Evolutionary conservation across 2,888 invertebrate genomes (phyloP).

Genomic region (Andrena fulva): DNA sequence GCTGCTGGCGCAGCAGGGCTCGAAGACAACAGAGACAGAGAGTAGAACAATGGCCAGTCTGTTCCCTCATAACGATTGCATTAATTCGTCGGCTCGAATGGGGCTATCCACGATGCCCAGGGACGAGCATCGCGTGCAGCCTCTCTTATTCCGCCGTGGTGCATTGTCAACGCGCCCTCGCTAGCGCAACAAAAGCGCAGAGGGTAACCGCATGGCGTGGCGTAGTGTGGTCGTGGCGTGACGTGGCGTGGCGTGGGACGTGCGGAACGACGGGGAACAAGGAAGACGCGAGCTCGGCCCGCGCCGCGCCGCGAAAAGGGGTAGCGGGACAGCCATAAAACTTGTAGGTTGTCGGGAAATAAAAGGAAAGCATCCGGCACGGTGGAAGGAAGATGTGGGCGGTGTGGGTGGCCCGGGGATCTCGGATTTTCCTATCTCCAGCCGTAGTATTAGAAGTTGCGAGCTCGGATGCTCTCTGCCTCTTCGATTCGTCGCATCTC

Average conservation of each 20-base stretch:
- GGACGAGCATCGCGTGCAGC: conserved; percentile 21
- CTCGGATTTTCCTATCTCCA: conserved; percentile 1
- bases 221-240: neutral
- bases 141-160: conserved; percentile 11
- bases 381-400: conserved; percentile 7
- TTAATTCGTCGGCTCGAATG: conserved; percentile 34
- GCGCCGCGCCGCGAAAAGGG: conserved; percentile 29
- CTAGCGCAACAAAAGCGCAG: conserved; percentile 37
- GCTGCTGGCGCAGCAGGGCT: neutral
- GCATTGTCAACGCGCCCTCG: conserved; percentile 38
- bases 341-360: conserved; percentile 45
- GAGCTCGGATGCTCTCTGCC: neutral
- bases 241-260: neutral
- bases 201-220: conserved; percentile 4
- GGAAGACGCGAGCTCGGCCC: neutral
- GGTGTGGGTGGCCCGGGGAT: neutral
- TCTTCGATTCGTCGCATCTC: neutral
- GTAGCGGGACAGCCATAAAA: conserved; percentile 50
- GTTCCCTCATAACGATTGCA: conserved; percentile 35
- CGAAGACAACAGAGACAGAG: neutral
- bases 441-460: conserved; percentile 12
- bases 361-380: conserved; percentile 35
- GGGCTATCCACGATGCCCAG: neutral
- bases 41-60: conserved; percentile 28
- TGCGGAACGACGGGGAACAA: neutral